A percentile compares a stretch with the other conserved stretches of the same genome.
Conservation (phyloP, 2,113 vertebrate species). For the Tachysurus fulvidraco region DNA sequence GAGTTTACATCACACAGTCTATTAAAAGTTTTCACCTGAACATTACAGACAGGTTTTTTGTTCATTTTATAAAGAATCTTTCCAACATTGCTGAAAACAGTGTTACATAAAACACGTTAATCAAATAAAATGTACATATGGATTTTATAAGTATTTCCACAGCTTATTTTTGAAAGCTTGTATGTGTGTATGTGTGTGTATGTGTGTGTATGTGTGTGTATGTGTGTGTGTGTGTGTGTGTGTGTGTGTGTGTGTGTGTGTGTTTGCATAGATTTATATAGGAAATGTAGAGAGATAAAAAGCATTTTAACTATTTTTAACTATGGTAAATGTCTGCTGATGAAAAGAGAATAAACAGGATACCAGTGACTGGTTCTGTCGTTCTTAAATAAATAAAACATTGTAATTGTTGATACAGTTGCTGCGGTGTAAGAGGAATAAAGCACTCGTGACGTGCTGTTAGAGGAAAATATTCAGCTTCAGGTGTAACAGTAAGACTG, state of each 20-base stretch:
- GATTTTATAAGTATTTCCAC: neutral
- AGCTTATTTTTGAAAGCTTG: neutral
- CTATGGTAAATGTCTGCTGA: neutral
- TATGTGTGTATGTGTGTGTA: too few relatives aligned
- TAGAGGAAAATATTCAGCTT: neutral
- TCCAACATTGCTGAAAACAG: neutral
- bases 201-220: too few relatives aligned
- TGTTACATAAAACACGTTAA: neutral
- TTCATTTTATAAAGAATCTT: neutral
- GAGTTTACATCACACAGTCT: neutral
- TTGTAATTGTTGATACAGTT: neutral
- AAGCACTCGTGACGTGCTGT: neutral
- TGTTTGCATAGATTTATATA: neutral
- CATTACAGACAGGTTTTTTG: neutral
- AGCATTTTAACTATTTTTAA: too few relatives aligned
- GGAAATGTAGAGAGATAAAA: neutral
- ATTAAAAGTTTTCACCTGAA: neutral
- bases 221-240: slow-evolving; percentile 10
- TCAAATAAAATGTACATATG: neutral
- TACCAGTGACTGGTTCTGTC: neutral
- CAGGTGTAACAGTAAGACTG: neutral
- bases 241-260: neutral
- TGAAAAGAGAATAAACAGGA: neutral
- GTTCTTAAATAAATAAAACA: neutral
- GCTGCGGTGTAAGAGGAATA: neutral